A percentile compares a stretch with the other conserved stretches of the same genome.
Evolutionary conservation across 2,888 invertebrate genomes (phyloP).

Genomic region (Caenorhabditis auriculariae): DNA sequence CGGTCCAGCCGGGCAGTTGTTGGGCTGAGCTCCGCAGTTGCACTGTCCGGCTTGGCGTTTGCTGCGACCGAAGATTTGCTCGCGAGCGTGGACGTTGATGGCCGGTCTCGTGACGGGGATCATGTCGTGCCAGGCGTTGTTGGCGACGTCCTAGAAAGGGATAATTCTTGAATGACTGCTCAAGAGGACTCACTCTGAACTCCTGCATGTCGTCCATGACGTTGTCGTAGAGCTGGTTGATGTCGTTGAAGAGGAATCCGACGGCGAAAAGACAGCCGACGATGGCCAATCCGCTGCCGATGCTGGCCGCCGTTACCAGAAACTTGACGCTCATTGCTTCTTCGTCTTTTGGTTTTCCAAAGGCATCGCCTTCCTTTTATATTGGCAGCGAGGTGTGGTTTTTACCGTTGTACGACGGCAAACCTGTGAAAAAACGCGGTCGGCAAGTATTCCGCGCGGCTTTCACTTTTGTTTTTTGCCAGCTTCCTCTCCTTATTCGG

Average conservation of each 20-base stretch:
- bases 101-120: constrained; percentile 30
- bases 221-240: constrained; percentile 36
- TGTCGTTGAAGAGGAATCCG: constrained; percentile 35
- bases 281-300: constrained; percentile 25
- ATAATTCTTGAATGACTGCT: neutral
- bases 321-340: constrained; percentile 18
- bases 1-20: constrained; percentile 42
- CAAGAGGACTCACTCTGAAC: constrained; percentile 19
- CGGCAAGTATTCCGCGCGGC: too few relatives aligned
- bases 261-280: constrained; percentile 29
- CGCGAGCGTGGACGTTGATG: constrained; percentile 17
- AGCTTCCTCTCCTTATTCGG: too few relatives aligned
- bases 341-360: constrained; percentile 12
- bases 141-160: constrained; percentile 20
- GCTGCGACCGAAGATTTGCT: constrained; percentile 29
- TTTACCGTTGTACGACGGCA: too few relatives aligned
- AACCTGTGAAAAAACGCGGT: too few relatives aligned
- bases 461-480: too few relatives aligned
- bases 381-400: too few relatives aligned
- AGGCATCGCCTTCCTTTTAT: constrained; percentile 6
- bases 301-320: constrained; percentile 24
- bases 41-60: constrained; percentile 35
- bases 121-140: constrained; percentile 38
- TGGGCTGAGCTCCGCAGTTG: constrained; percentile 33
- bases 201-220: constrained; percentile 37